phyloP scores from a whole-genome alignment of 2,113 vertebrate species.

The Labeo rohita region DNA sequence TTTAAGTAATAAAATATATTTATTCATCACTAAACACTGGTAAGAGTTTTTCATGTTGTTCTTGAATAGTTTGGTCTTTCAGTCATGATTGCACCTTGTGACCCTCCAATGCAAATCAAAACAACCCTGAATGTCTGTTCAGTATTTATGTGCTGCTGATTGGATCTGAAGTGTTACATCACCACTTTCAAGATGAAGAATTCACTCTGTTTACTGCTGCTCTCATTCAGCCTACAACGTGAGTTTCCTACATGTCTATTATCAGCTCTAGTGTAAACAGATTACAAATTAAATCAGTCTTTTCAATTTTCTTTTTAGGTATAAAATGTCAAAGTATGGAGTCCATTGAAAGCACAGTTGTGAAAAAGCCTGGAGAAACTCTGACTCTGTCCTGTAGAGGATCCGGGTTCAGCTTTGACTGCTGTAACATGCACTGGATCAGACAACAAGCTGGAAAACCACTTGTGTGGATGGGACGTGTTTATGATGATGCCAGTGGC shows the following conservation, averaged over 20 bases:
- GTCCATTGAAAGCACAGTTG: conserved; percentile 4
- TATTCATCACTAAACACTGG: too few relatives aligned
- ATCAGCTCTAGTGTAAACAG: not conserved
- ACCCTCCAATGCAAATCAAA: too few relatives aligned
- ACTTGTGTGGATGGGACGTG: conserved; percentile 56
- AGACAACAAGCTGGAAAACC: conserved; percentile 59
- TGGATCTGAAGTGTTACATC: too few relatives aligned
- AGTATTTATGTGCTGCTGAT: too few relatives aligned
- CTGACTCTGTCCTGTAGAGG: conserved; percentile 47
- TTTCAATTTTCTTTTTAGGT: conserved; percentile 13
- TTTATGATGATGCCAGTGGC: not conserved
- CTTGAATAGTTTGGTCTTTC: too few relatives aligned
- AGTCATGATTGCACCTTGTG: too few relatives aligned
- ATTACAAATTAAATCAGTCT: not conserved
- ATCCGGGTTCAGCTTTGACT: conserved; percentile 34
- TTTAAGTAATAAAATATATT: too few relatives aligned
- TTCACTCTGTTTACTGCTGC: too few relatives aligned
- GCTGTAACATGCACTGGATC: conserved; percentile 49
- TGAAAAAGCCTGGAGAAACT: conserved; percentile 40
- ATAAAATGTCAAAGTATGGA: conserved; percentile 38
- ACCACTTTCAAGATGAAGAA: too few relatives aligned
- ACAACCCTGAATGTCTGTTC: too few relatives aligned
- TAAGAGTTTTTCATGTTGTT: too few relatives aligned
- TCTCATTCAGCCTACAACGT: too few relatives aligned
- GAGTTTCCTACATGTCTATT: not conserved